Conservation (phyloP, 2,797 vertebrate species). For the Distichodus sexfasciatus region DNA sequence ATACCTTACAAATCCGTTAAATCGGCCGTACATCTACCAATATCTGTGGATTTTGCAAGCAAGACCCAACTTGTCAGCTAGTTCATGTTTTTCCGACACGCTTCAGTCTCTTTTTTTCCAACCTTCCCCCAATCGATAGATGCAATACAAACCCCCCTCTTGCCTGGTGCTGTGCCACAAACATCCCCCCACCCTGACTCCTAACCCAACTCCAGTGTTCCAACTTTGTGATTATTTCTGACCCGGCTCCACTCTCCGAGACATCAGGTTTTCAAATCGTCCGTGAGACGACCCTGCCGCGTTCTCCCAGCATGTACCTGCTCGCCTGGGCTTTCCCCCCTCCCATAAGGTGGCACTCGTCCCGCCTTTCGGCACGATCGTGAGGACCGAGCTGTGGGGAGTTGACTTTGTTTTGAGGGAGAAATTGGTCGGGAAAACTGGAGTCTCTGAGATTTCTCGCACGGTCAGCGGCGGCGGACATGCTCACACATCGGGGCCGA, state of each 20-base stretch:
- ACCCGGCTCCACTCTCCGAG: not conserved
- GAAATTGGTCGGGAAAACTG: too few relatives aligned
- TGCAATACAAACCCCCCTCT: not conserved
- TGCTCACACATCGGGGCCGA: too few relatives aligned
- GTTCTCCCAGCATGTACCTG: not conserved
- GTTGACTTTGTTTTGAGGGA: too few relatives aligned
- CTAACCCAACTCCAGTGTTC: not conserved
- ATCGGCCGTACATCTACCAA: too few relatives aligned
- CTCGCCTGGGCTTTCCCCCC: not conserved
- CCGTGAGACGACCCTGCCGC: not conserved
- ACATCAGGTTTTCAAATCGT: not conserved
- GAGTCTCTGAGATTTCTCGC: too few relatives aligned
- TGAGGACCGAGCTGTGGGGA: too few relatives aligned
- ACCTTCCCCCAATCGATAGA: not conserved
- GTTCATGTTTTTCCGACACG: not conserved
- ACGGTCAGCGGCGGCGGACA: too few relatives aligned
- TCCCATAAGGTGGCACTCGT: not conserved
- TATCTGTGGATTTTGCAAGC: too few relatives aligned
- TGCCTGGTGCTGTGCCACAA: not conserved
- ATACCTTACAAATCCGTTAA: too few relatives aligned
- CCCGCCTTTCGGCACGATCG: not conserved
- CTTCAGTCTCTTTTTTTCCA: slow-evolving; percentile 3
- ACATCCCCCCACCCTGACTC: not conserved
- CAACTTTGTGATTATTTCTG: not conserved
- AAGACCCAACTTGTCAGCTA: not conserved